phyloP scores from a whole-genome alignment of 2,113 vertebrate genomes.

The Bubo bubo region DNA sequence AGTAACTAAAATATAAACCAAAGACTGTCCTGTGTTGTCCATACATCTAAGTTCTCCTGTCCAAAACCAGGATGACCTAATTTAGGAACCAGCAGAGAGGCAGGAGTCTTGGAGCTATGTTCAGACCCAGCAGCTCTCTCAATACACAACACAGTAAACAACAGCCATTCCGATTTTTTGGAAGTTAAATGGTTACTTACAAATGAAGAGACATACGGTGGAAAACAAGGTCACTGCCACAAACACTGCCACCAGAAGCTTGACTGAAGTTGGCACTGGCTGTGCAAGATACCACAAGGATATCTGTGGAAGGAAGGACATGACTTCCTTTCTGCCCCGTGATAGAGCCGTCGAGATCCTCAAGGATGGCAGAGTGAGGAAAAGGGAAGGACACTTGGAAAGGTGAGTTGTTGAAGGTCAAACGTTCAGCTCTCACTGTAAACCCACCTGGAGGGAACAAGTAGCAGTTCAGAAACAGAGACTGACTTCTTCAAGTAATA shows the following conservation, averaged over 20 bases:
- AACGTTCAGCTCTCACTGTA: conserved; percentile 57
- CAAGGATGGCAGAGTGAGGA: conserved; percentile 72
- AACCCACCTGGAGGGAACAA: conserved; percentile 72
- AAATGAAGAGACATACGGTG: conserved; percentile 76
- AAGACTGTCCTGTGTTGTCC: background rate
- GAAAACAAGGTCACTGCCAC: conserved; percentile 51
- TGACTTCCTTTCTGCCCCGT: conserved; percentile 52
- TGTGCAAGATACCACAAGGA: conserved; percentile 57
- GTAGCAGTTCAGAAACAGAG: background rate
- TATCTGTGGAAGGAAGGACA: conserved; percentile 63
- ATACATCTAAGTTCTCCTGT: background rate
- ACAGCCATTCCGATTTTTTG: accelerated
- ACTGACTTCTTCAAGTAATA: background rate
- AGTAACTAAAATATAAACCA: background rate
- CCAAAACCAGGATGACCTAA: background rate
- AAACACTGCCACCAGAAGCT: conserved; percentile 57
- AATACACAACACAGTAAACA: background rate
- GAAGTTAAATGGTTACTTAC: conserved; percentile 58
- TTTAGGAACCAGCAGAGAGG: background rate
- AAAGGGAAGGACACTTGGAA: conserved; percentile 75
- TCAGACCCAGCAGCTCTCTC: background rate
- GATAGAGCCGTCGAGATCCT: conserved; percentile 75
- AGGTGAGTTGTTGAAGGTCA: conserved; percentile 67
- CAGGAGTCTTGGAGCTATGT: background rate
- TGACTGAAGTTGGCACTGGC: conserved; percentile 53